Evolutionary conservation across 2,113 vertebrate species (phyloP), one percentile per base, ranked within the genome.

Genomic region (Aptenodytes patagonicus): DNA sequence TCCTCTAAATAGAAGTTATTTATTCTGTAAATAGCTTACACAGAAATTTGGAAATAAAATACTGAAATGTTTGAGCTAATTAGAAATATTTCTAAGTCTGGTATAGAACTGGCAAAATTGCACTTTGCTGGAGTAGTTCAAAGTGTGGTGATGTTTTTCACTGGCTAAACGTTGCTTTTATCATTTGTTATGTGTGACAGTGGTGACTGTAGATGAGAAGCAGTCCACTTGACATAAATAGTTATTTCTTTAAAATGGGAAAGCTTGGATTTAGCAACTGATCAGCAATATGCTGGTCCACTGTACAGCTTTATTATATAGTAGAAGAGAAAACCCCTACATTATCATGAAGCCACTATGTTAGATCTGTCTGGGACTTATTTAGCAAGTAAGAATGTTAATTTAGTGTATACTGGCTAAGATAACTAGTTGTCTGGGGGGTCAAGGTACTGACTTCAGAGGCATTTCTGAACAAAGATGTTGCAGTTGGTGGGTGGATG

Each of bases 391-490:
- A 96, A 84, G 94, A 94, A 97, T 97, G 93, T 98, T 97, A 95
- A 97, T 97, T 97, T 94, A 97, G 92, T 97, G 94, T 97, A 78
- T 98, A 95, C 96, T 96, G 95, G 95, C 97, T 97, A 89, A 97
- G 97, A 98, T 97, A 97, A 98, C 97, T 97, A 97, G 97, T 97
- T 94, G 98, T 97, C 97, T 97, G 86, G 96, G 95, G 96, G 98
- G 98, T 98, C 98, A 98, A 99, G 98, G 98, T 98, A 98, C 96
- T 97, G 97, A 98, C 98, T 98, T 98, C 98, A 98, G 98, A 98
- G 96, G 98, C 98, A 98, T 98, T 98, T 98, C 97, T 98, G 98
- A 98, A 98, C 98, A 98, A 98, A 98, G 98, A 98, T 97, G 97
- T 94, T 97, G 97, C 98, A 98, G 98, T 98, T 98, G 98, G 97